Conservation (phyloP, 2,888 invertebrate species). For the Nymphalis c-album region DNA sequence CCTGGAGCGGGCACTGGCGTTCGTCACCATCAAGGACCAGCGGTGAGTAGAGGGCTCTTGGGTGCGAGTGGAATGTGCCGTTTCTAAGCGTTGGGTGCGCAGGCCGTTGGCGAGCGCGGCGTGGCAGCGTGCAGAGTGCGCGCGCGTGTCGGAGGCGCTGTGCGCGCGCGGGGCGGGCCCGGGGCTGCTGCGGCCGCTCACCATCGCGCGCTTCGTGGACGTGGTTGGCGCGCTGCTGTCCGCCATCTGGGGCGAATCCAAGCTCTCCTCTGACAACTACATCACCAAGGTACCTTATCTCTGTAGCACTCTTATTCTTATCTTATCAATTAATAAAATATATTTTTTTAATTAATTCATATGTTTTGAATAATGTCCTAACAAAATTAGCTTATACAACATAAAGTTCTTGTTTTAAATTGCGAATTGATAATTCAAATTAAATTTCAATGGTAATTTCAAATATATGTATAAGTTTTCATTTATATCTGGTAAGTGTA, state of each 20-base stretch:
- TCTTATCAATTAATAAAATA: no score
- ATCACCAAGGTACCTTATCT: conserved; percentile 61
- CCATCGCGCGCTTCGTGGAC: conserved; percentile 73
- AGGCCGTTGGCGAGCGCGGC: conserved; percentile 58
- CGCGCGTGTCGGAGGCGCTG: conserved; percentile 51
- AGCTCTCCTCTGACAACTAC: conserved; percentile 70
- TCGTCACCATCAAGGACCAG: conserved; percentile 69
- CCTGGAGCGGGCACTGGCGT: conserved; percentile 67
- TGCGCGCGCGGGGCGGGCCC: conserved; percentile 40
- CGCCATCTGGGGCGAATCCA: conserved; percentile 49
- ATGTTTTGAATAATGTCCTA: no score
- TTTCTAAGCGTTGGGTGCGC: conserved; percentile 62
- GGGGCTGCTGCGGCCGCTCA: conserved; percentile 66
- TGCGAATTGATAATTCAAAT: no score
- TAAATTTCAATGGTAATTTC: no score
- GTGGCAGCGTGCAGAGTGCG: conserved; percentile 62
- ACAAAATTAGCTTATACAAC: no score
- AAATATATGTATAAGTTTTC: no score
- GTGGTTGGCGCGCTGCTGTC: conserved; percentile 56
- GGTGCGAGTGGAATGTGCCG: conserved; percentile 63
- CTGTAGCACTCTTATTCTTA: no score
- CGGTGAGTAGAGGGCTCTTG: conserved; percentile 56
- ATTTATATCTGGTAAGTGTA: no score
- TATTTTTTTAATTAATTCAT: no score
- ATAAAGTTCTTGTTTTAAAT: no score